These are phyloP conservation scores for Leucophenga montana DNA, from an alignment of 2,888 invertebrate genomes.

Conservation along the genomic window DNA sequence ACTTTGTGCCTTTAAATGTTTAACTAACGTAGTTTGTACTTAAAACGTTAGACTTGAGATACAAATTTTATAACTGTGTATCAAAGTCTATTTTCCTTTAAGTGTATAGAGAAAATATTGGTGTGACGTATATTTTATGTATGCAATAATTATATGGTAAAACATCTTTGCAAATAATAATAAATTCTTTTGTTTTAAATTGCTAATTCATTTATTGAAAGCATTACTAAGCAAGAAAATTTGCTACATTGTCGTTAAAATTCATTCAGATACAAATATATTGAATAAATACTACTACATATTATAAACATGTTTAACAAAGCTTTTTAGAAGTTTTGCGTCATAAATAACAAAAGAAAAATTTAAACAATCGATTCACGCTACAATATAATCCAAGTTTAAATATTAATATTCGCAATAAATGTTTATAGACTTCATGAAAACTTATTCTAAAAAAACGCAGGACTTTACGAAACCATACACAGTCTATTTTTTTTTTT, in stretches of 20 bases:
- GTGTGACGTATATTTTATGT: slow-evolving; percentile 40
- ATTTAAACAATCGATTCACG: too few relatives aligned
- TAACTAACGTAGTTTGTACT: too few relatives aligned
- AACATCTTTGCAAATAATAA: slow-evolving; percentile 9
- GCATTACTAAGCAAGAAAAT: neutral
- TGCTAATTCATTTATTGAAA: slow-evolving; percentile 28
- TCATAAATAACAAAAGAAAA: too few relatives aligned
- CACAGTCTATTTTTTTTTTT: too few relatives aligned
- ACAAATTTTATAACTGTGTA: slow-evolving; percentile 45
- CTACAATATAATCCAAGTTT: too few relatives aligned
- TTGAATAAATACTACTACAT: neutral
- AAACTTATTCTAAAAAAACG: too few relatives aligned
- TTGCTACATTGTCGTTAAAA: slow-evolving; percentile 47
- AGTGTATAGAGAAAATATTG: neutral
- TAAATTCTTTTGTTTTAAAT: slow-evolving; percentile 31
- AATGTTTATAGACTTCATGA: neutral
- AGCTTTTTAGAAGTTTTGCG: too few relatives aligned
- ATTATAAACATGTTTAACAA: too few relatives aligned
- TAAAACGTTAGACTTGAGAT: slow-evolving; percentile 56
- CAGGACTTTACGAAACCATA: too few relatives aligned
- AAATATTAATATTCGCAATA: neutral
- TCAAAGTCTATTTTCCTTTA: neutral
- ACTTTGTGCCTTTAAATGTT: neutral
- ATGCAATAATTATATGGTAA: slow-evolving; percentile 33
- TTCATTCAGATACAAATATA: slow-evolving; percentile 23